A percentile compares a stretch with the other conserved stretches of the same genome.
Conservation (phyloP, 2,888 invertebrate species). For the Rapana venosa region DNA sequence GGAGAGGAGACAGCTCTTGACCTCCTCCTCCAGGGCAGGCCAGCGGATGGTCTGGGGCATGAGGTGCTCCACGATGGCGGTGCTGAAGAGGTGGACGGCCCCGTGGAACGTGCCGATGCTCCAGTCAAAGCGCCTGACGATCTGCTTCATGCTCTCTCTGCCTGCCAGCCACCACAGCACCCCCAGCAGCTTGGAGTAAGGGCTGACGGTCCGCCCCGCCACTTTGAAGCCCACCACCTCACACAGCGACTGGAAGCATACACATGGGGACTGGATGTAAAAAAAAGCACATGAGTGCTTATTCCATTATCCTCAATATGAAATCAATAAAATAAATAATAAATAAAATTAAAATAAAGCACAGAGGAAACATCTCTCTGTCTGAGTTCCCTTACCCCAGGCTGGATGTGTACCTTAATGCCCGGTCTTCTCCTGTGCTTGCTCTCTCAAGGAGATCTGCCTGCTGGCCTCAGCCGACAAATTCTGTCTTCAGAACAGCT, state of each 20-base stretch:
- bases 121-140: constrained; percentile 41
- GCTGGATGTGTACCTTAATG: too few species aligned
- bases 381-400: too few species aligned
- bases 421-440: too few species aligned
- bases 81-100: constrained; percentile 41
- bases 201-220: constrained; percentile 39
- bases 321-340: too few species aligned
- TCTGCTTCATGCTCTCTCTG: constrained; percentile 42
- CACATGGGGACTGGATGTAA: too few species aligned
- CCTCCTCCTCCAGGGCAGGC: constrained; percentile 39
- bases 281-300: too few species aligned
- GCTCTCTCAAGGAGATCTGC: too few species aligned
- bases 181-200: constrained; percentile 42
- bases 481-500: too few species aligned
- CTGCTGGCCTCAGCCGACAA: too few species aligned
- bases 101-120: constrained; percentile 42
- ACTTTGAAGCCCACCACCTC: constrained; percentile 44
- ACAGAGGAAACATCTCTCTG: too few species aligned
- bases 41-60: constrained; percentile 44
- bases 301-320: too few species aligned
- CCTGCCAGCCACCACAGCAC: constrained; percentile 43
- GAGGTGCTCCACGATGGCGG: constrained; percentile 41
- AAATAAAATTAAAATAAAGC: too few species aligned
- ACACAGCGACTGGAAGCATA: constrained; percentile 28
- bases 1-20: constrained; percentile 26